phyloP scores from a whole-genome alignment of 2,888 invertebrate species.

The Drosophila mulleri region DNA sequence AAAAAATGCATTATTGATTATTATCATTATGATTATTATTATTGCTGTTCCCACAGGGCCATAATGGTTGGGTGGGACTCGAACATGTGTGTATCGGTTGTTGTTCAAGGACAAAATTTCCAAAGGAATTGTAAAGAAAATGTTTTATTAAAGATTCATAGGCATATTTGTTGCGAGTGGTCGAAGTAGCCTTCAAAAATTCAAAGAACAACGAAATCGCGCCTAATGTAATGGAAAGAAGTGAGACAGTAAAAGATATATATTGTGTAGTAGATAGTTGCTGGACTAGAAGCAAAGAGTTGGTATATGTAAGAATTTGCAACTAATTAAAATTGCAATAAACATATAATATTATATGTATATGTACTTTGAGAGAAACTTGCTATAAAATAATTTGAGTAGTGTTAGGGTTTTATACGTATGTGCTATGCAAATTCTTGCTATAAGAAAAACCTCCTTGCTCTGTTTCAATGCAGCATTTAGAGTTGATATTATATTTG shows the following conservation, averaged over 20 bases:
- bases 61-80: background rate
- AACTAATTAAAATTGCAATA: too few species aligned
- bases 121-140: conserved; percentile 16
- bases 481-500: background rate
- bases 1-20: conserved; percentile 20
- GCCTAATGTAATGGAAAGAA: conserved; percentile 9
- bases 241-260: background rate
- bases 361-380: background rate
- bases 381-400: background rate
- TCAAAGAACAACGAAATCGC: background rate
- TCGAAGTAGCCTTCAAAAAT: conserved; percentile 4
- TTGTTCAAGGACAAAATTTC: background rate
- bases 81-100: background rate
- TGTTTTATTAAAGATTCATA: conserved; percentile 37
- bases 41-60: background rate
- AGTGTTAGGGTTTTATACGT: too few species aligned
- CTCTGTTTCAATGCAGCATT: too few species aligned
- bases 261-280: background rate
- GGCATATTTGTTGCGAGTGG: conserved; percentile 12
- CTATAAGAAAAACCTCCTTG: too few species aligned
- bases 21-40: conserved; percentile 1
- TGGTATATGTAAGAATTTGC: too few species aligned
- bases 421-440: too few species aligned
- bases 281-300: background rate
- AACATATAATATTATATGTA: background rate